Base-by-base conservation (phyloP, 2,113 vertebrate species). In the Poicephalus gulielmi region DNA sequence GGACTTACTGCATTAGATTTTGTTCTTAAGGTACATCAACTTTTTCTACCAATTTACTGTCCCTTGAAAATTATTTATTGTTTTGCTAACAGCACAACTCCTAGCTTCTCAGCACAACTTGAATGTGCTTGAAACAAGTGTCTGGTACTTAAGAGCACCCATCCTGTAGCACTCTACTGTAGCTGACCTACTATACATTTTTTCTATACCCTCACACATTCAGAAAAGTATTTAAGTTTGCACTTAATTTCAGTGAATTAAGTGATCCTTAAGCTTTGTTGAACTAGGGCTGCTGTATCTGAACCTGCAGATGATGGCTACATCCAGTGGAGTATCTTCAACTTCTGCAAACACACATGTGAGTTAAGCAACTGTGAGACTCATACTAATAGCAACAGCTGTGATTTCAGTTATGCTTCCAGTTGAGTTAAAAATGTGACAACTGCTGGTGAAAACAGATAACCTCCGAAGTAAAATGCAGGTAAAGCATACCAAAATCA, bases 331-430 rank as follows among this genome's bases (percentile, higher is more conserved):
- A 60, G 3, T 19, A 52, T n/a, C 37, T 83, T 63, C 39, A 81
- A 41, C 20, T 64, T 41, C 53, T 63, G 55, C 0, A 0, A 78
- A 85, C 37, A 16, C 66, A 49, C 28, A 4, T 0, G 0, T 16
- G n/a, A 64, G 7, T 52, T 24, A 17, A 46, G 27, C 31, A 49
- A 44, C 30, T 66, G 16, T 20, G 62, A 15, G 46, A 43, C 35
- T 27, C 57, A 39, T 5, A 24, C 33, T 18, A 50, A 53, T 2
- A 9, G 23, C 49, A 76, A 20, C 0, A 66, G 30, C 13, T 53
- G 17, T 52, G 31, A 39, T 2, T 83, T 44, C 57, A 50, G 43
- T 37, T 68, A 11, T 13, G 24, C 19, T 68, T 74, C 30, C 60
- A 55, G 73, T 6, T 69, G 39, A 0, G 1, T 31, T 23, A 62